A percentile compares a stretch with the other conserved stretches of the same genome.
Evolutionary conservation across 2,797 vertebrate species (phyloP).

Genomic region (Sebastolobus altivelis): DNA sequence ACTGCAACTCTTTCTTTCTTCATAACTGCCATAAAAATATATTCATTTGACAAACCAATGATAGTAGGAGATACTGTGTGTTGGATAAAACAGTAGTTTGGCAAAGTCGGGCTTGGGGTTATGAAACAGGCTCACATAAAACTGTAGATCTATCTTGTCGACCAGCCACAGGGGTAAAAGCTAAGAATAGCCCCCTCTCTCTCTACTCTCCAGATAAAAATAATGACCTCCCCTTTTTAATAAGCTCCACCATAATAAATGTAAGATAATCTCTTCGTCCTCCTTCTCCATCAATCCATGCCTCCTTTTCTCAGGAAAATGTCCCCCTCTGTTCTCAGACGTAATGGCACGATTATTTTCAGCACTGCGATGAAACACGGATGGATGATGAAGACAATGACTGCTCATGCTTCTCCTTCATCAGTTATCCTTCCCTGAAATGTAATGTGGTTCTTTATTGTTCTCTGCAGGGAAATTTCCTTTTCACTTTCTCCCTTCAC

Average conservation of each 20-base stretch:
- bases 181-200: constrained; percentile 73
- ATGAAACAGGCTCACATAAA: constrained; percentile 49
- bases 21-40: constrained; percentile 34
- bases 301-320: constrained; percentile 42
- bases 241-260: constrained; percentile 75
- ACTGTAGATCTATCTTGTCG: constrained; percentile 54
- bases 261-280: constrained; percentile 69
- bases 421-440: constrained; percentile 50
- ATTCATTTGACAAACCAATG: constrained; percentile 21
- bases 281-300: constrained; percentile 58
- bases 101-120: constrained; percentile 1
- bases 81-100: constrained; percentile 30
- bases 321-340: constrained; percentile 45
- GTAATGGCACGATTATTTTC: constrained; percentile 77
- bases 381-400: constrained; percentile 69
- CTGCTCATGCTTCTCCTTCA: constrained; percentile 56
- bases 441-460: constrained; percentile 59
- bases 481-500: constrained; percentile 37
- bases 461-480: constrained; percentile 43
- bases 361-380: constrained; percentile 59
- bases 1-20: constrained; percentile 32
- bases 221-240: constrained; percentile 79
- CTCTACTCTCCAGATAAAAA: constrained; percentile 63
- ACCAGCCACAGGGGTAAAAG: constrained; percentile 49
- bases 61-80: background rate